phyloP scores from a whole-genome alignment of 2,113 vertebrate species.

The Carettochelys insculpta region DNA sequence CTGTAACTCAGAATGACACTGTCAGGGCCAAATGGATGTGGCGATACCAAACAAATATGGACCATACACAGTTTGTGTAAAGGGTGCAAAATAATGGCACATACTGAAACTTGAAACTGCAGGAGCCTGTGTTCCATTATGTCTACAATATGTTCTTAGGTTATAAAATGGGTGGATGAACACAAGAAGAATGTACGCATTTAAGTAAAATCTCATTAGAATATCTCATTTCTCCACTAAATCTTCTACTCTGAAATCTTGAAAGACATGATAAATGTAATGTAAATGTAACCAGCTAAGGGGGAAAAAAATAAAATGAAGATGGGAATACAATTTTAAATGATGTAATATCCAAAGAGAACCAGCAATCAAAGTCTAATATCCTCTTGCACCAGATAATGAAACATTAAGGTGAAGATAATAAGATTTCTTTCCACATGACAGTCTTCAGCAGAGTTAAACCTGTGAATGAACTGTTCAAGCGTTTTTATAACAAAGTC shows the following conservation, averaged over 20 bases:
- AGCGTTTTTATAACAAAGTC: conserved; percentile 57
- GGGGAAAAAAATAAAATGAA: conserved; percentile 30
- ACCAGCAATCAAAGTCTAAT: conserved; percentile 63
- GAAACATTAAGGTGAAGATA: conserved; percentile 65
- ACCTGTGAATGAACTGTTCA: conserved; percentile 53
- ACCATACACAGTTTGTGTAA: background rate
- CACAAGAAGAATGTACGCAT: background rate
- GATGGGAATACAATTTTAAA: conserved; percentile 51
- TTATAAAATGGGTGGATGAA: background rate
- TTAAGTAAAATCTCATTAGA: background rate
- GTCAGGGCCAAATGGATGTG: background rate
- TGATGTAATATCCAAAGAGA: conserved; percentile 55
- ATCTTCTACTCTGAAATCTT: conserved; percentile 4
- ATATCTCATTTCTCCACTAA: background rate
- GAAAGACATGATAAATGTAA: conserved; percentile 18
- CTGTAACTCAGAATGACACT: conserved; percentile 22
- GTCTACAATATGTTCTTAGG: background rate
- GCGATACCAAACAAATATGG: background rate
- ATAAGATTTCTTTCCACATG: conserved; percentile 66
- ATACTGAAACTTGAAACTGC: background rate
- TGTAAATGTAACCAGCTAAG: background rate
- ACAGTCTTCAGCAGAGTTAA: conserved; percentile 58
- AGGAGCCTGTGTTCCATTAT: background rate
- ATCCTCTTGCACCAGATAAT: conserved; percentile 62
- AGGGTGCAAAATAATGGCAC: background rate